Evolutionary conservation across 1,140 invertebrate genomes (phyloP).

Genomic region (Sweltsa coloradensis): DNA sequence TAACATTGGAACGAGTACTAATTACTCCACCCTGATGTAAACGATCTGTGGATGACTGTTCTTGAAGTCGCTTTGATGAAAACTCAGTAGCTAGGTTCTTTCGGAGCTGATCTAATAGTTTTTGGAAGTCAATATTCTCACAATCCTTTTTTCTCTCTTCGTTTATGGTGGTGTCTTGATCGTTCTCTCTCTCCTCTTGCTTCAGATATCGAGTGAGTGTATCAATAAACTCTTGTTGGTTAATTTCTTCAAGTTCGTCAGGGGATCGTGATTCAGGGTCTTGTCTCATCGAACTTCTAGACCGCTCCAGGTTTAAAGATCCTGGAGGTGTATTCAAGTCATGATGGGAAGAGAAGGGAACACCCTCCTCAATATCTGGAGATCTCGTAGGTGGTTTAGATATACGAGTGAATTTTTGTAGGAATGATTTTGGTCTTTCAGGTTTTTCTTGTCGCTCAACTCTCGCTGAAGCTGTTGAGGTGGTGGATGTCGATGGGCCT

Average conservation of each 20-base stretch:
- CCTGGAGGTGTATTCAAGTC: no score
- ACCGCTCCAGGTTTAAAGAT: no score
- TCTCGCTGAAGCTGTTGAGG: no score
- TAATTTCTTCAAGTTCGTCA: no score
- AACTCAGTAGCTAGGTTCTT: conserved; percentile 37
- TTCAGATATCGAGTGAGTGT: background rate
- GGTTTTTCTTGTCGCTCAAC: no score
- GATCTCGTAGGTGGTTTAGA: no score
- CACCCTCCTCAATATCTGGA: no score
- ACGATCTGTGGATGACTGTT: background rate
- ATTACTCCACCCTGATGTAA: background rate
- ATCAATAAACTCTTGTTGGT: conserved; percentile 7
- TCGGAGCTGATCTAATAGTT: conserved; percentile 48
- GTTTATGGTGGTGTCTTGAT: background rate
- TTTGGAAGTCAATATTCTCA: conserved; percentile 44
- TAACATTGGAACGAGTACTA: conserved; percentile 13
- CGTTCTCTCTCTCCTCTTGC: background rate
- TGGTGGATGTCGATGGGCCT: conserved; percentile 19
- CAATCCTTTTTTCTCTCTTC: background rate
- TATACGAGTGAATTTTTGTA: no score
- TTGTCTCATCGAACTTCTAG: no score
- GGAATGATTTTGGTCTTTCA: no score
- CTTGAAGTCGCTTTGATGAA: background rate
- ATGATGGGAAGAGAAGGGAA: no score
- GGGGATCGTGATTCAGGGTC: no score